Base-by-base conservation (phyloP, 2,113 vertebrate genomes). In the Hassar affinis region DNA sequence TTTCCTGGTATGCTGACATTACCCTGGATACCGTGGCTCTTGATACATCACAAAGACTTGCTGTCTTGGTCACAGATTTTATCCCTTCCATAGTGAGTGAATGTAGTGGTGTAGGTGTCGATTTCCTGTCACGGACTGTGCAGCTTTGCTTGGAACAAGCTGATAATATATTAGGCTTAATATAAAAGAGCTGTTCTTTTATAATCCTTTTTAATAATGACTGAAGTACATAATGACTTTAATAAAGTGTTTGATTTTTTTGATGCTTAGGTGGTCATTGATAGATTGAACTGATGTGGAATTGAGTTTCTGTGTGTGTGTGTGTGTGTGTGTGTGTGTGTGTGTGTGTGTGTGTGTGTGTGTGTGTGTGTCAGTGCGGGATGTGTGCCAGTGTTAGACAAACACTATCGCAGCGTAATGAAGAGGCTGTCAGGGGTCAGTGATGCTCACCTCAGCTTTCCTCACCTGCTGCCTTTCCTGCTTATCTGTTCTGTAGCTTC, bases 381-480 rank as follows among this genome's bases (percentile, higher is more conserved):
- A 61, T 54, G 56, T 69, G 75, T 79, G 79, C 42, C 77, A 77
- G 78, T 38, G 30, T 85, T 62, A 86, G 83, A 83, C 72, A 80
- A 86, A 42, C 51, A 56, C 51, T 47, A 76, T 75, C 30, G 18
- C 56, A 52, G 30, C 52, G 25, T 84, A 84, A 85, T 86, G 77
- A 81, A 66, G 68, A 77, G 59, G 2, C 22, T 61, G 69, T 83
- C 79, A 84, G 79, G 56, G 82, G 82, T 77, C 80, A 81, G 38
- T 66, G 86, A 83, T 82, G 62, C 84, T 61, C 45, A 47, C 68
- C 80, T 57, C 54, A 33, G 62, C n/a, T 86, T 17, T 80, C 14
- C 22, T 85, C 79, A 82, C 84, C 79, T 80, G 76, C 54, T 75
- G 79, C 64, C 72, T n/a, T 78, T 42, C 47, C 52, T 80, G 77